Conservation (phyloP, 37 sponge, comb jelly and placozoan species). For the Aplysina aerophoba region DNA sequence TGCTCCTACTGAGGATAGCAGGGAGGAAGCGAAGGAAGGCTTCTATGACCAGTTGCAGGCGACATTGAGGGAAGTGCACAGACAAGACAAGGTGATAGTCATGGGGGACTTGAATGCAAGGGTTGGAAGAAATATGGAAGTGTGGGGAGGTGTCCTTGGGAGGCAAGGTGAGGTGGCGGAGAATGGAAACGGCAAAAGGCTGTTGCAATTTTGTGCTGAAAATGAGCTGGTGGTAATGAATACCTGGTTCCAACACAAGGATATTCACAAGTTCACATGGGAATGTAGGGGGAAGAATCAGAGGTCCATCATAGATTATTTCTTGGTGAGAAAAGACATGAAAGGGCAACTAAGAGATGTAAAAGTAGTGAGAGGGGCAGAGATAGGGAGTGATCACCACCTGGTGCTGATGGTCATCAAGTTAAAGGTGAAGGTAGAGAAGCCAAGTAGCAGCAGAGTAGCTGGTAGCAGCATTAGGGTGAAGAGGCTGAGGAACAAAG, state of each 20-base stretch:
- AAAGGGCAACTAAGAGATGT: no score
- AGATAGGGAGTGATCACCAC: no score
- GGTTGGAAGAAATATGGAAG: slow-evolving; percentile 23
- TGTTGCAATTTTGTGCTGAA: slow-evolving; percentile 29
- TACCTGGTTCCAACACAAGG: slow-evolving; percentile 15
- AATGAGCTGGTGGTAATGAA: slow-evolving; percentile 12
- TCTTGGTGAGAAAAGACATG: not conserved
- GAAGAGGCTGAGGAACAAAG: no score
- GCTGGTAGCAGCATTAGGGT: no score
- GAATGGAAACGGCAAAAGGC: slow-evolving; percentile 17
- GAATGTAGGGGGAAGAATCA: not conserved
- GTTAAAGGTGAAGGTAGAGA: no score
- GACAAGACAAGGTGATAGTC: slow-evolving; percentile 27
- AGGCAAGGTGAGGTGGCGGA: slow-evolving; percentile 30
- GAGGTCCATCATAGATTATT: slow-evolving; percentile 15
- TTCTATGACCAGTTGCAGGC: not conserved
- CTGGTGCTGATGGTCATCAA: no score
- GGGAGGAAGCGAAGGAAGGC: no score
- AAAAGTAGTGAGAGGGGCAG: no score
- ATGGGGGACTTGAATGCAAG: slow-evolving; percentile 6
- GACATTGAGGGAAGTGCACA: slow-evolving; percentile 7
- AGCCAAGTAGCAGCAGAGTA: no score
- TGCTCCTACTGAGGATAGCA: no score
- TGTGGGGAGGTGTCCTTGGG: slow-evolving; percentile 20
- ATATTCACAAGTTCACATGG: slow-evolving; percentile 15